These are phyloP conservation scores for Montipora sp. DNA, from an alignment of 64 coral and sea anemone genomes.

Conservation along the genomic window DNA sequence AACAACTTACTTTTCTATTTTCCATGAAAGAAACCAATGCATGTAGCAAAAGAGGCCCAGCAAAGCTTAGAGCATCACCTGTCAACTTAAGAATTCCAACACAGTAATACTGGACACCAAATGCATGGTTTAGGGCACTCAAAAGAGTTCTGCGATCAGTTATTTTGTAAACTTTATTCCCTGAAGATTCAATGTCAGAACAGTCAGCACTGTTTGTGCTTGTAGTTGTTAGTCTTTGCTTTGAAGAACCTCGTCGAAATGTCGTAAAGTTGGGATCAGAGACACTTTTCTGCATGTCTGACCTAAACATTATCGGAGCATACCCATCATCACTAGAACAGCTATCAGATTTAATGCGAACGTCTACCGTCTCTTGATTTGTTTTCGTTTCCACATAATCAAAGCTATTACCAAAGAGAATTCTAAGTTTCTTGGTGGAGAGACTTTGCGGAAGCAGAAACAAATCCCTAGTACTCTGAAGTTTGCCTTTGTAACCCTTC, in stretches of 20 bases:
- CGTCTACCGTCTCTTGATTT: not conserved
- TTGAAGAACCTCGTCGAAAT: not conserved
- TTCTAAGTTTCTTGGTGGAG: constrained; percentile 36
- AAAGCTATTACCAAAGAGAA: constrained; percentile 4
- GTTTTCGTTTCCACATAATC: not conserved
- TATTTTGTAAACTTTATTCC: not conserved
- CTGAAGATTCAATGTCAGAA: not conserved
- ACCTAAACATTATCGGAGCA: not conserved
- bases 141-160: constrained; percentile 56
- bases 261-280: constrained; percentile 24
- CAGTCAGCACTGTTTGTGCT: not conserved
- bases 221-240: not conserved
- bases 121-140: constrained; percentile 89
- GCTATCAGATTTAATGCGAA: not conserved
- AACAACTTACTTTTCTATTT: constrained; percentile 80
- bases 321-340: constrained; percentile 25
- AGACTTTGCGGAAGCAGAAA: constrained; percentile 82
- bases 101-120: constrained; percentile 95
- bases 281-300: constrained; percentile 1
- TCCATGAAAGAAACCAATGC: constrained; percentile 98
- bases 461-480: constrained; percentile 76
- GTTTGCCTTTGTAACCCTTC: constrained; percentile 77
- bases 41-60: constrained; percentile 96
- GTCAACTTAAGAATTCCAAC: constrained; percentile 89
- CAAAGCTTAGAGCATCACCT: constrained; percentile 91